Evolutionary conservation across 2,113 vertebrate genomes (phyloP).

Genomic region (Paracanthobrama guichenoti): DNA sequence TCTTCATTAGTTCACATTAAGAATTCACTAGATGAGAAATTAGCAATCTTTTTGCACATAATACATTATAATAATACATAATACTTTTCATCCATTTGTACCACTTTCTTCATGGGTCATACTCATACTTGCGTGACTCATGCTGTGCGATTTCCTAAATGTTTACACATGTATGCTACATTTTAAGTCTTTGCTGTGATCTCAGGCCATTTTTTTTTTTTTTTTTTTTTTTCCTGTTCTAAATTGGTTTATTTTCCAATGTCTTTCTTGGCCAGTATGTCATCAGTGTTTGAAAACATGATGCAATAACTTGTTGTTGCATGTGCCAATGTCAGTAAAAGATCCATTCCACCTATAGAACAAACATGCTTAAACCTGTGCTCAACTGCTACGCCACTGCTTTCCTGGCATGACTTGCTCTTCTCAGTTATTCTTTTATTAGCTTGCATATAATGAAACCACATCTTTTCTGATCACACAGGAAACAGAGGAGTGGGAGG

Average conservation of each 20-base stretch:
- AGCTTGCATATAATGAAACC: constrained; percentile 11
- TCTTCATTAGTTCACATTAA: constrained; percentile 41
- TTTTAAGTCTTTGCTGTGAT: not conserved
- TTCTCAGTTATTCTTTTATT: constrained; percentile 14
- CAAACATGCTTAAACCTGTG: constrained; percentile 8
- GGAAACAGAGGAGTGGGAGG: constrained; percentile 26
- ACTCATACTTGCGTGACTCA: not conserved
- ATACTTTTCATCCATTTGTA: not conserved
- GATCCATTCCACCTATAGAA: not conserved
- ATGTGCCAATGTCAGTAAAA: not conserved
- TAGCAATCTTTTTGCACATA: not conserved
- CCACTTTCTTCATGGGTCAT: not conserved
- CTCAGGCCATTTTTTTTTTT: constrained; percentile 4
- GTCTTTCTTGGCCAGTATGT: constrained; percentile 2
- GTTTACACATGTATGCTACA: not conserved
- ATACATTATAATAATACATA: too few species aligned
- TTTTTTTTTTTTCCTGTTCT: not conserved
- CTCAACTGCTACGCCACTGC: not conserved
- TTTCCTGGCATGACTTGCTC: not conserved
- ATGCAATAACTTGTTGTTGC: not conserved
- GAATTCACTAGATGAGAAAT: constrained; percentile 8
- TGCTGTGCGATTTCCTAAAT: not conserved
- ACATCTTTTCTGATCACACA: constrained; percentile 5
- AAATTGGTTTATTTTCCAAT: constrained; percentile 10
- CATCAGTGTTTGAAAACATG: not conserved